Conservation (phyloP, 2,888 invertebrate species). For the Bruchidius siliquastri region DNA sequence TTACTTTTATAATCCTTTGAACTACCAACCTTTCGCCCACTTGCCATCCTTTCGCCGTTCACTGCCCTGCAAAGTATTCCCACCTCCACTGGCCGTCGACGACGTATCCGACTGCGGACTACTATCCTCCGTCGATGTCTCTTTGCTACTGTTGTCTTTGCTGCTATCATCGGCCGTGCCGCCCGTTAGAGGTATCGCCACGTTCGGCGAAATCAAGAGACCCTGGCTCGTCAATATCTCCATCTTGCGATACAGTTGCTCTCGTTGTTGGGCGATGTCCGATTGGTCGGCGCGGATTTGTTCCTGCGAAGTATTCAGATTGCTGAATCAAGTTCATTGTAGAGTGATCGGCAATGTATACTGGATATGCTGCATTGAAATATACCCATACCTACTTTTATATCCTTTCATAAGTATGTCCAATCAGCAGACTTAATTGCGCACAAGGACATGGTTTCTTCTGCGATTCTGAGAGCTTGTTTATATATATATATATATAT, state of each 20-base stretch:
- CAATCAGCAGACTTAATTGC: no score
- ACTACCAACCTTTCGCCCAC: slow-evolving; percentile 36
- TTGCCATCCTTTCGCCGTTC: slow-evolving; percentile 42
- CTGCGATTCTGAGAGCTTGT: no score
- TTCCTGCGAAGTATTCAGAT: slow-evolving; percentile 44
- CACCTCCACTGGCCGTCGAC: slow-evolving; percentile 35
- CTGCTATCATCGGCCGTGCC: slow-evolving; percentile 42
- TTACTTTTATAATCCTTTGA: not conserved
- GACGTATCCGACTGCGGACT: slow-evolving; percentile 46
- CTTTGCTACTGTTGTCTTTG: slow-evolving; percentile 42
- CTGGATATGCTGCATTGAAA: no score
- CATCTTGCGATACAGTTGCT: slow-evolving; percentile 81
- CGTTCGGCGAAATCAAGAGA: slow-evolving; percentile 59
- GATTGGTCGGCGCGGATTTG: slow-evolving; percentile 71
- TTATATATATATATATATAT: no score
- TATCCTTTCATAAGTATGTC: no score
- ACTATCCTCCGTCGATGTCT: slow-evolving; percentile 45
- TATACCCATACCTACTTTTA: no score
- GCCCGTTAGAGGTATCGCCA: slow-evolving; percentile 46
- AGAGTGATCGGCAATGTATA: no score
- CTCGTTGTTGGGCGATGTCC: slow-evolving; percentile 87
- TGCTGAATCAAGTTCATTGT: no score
- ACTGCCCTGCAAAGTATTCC: slow-evolving; percentile 31
- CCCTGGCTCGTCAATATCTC: slow-evolving; percentile 78
- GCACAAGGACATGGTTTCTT: no score